A percentile compares a stretch with the other conserved stretches of the same genome.
Evolutionary conservation across 2,797 vertebrate species (phyloP).

Genomic region (Capromys pilorides): DNA sequence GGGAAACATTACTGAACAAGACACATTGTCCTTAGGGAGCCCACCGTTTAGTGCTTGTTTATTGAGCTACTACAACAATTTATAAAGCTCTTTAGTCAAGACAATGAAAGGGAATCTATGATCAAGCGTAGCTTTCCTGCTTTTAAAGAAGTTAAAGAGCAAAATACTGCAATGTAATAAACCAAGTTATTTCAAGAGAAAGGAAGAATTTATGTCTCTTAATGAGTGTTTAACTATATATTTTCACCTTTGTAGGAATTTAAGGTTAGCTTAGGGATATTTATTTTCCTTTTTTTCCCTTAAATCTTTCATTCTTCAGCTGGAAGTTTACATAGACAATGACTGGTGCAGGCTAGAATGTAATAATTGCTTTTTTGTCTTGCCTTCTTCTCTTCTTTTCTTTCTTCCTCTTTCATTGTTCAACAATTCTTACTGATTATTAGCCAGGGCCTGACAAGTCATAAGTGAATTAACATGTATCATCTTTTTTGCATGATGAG

Average conservation of each 20-base stretch:
- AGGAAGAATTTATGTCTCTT: neutral
- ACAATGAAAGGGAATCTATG: slow-evolving; percentile 25
- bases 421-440: neutral
- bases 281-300: too few species aligned
- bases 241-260: slow-evolving; percentile 3
- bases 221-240: neutral
- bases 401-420: neutral
- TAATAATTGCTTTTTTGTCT: neutral
- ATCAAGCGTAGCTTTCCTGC: neutral
- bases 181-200: neutral
- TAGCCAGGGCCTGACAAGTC: neutral
- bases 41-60: neutral
- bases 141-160: slow-evolving; percentile 1
- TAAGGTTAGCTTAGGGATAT: neutral
- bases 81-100: slow-evolving; percentile 27
- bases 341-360: neutral
- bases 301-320: too few species aligned
- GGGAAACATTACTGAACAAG: slow-evolving; percentile 21
- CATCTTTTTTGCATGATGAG: neutral
- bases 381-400: fast-evolving
- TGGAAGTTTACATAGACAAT: too few species aligned
- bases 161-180: neutral
- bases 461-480: neutral
- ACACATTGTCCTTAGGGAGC: neutral
- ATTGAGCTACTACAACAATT: slow-evolving; percentile 26